These are phyloP conservation scores for Acleris holmiana DNA, from an alignment of 2,888 invertebrate species.

Conservation along the genomic window DNA sequence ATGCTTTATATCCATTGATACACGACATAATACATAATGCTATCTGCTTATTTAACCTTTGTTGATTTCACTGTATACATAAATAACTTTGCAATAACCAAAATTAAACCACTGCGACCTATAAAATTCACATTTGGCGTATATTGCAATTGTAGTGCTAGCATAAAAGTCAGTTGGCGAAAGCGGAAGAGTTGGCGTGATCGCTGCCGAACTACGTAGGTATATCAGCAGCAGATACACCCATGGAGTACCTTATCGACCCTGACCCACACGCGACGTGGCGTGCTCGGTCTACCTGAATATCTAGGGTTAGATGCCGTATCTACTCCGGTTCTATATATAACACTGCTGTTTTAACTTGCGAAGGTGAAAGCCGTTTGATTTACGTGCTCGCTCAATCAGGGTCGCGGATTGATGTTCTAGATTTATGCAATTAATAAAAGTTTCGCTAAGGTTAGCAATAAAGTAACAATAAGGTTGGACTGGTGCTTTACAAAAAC, in stretches of 20 bases:
- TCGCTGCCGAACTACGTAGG: constrained; percentile 55
- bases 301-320: constrained; percentile 57
- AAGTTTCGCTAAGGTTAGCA: too few species aligned
- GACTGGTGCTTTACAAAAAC: too few species aligned
- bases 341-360: constrained; percentile 32
- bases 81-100: constrained; percentile 4
- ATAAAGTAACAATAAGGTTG: too few species aligned
- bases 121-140: constrained; percentile 6
- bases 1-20: too few species aligned
- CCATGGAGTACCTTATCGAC: constrained; percentile 44
- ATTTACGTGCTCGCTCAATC: constrained; percentile 25
- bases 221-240: constrained; percentile 47
- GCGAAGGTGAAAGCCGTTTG: constrained; percentile 36
- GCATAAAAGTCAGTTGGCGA: constrained; percentile 5
- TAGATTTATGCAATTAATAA: constrained; percentile 11
- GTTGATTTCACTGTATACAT: background rate
- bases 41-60: too few species aligned
- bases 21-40: too few species aligned
- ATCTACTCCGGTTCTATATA: constrained; percentile 41
- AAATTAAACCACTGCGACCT: constrained; percentile 1
- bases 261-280: constrained; percentile 71
- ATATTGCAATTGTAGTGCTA: constrained; percentile 8
- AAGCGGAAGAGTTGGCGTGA: constrained; percentile 31
- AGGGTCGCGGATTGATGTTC: constrained; percentile 29
- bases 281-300: constrained; percentile 56